A percentile compares a stretch with the other conserved stretches of the same genome.
Evolutionary conservation across 2,888 invertebrate species (phyloP).

Genomic region (Apotomis capreana): DNA sequence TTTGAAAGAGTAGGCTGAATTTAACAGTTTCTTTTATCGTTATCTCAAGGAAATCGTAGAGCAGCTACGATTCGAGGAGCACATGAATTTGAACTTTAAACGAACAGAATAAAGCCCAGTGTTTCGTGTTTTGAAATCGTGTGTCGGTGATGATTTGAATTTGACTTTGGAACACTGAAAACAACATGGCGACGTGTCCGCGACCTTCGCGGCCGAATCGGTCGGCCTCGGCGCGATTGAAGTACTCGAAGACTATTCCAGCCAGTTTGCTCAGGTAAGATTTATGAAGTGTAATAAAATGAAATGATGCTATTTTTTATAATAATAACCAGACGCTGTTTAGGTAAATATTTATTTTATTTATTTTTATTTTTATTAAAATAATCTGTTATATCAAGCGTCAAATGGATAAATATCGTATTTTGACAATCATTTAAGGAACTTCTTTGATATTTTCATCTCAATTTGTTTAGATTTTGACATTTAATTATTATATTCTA

Average conservation of each 20-base stretch:
- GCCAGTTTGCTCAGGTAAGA: constrained; percentile 71
- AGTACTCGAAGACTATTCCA: constrained; percentile 76
- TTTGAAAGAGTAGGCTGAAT: constrained; percentile 1
- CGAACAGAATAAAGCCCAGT: constrained; percentile 21
- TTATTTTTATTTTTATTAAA: too few species aligned
- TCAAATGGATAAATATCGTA: too few species aligned
- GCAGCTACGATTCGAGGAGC: constrained; percentile 36
- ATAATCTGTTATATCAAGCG: too few species aligned
- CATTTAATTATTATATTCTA: too few species aligned
- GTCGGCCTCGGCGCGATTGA: constrained; percentile 69
- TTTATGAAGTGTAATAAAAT: constrained; percentile 1
- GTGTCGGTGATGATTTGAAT: constrained; percentile 43
- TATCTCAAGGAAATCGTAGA: constrained; percentile 38
- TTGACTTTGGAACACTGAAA: constrained; percentile 41
- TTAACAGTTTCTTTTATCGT: constrained; percentile 25
- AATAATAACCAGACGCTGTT: neutral
- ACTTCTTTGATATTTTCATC: too few species aligned
- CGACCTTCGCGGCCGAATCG: constrained; percentile 67
- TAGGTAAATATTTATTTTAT: too few species aligned
- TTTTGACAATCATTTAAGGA: too few species aligned
- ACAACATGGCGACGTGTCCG: constrained; percentile 72
- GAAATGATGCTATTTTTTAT: neutral
- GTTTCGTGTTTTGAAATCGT: neutral
- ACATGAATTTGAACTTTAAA: constrained; percentile 9
- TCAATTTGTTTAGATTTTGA: too few species aligned